Percentiles rank a stretch among this genome's conserved stretches.
These are phyloP conservation scores for Palythoa grandiflora DNA, from an alignment of 92 coral and sea anemone genomes.

Conservation along the genomic window DNA sequence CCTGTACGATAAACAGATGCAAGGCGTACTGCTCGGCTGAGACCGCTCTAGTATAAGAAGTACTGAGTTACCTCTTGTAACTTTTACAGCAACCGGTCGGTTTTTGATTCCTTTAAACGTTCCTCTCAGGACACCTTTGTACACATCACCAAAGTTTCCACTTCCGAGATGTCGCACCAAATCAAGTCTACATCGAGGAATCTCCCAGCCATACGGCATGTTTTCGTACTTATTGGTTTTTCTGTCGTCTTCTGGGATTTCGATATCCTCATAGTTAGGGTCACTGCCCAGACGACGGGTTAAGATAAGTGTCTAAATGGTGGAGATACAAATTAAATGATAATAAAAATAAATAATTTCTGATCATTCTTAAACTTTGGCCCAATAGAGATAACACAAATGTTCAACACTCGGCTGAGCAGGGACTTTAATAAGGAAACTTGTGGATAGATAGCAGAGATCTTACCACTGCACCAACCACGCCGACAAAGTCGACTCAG, in stretches of 20 bases:
- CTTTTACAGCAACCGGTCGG: constrained; percentile 34
- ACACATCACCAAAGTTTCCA: constrained; percentile 45
- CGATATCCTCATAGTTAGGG: constrained; percentile 38
- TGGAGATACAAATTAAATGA: background rate
- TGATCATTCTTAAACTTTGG: background rate
- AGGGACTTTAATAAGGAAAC: too few species aligned
- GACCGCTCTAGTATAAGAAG: too few species aligned
- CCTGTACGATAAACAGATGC: too few species aligned
- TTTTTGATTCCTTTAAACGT: constrained; percentile 36
- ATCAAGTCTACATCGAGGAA: constrained; percentile 37
- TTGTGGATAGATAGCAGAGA: too few species aligned
- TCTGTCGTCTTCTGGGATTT: constrained; percentile 13
- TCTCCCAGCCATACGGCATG: constrained; percentile 53
- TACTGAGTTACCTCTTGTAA: constrained; percentile 25
- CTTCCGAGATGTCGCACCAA: constrained; percentile 37
- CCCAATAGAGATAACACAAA: too few species aligned
- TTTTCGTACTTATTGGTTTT: constrained; percentile 34
- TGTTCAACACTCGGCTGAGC: too few species aligned
- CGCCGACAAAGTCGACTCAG: too few species aligned
- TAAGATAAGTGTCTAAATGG: constrained; percentile 1
- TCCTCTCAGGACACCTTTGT: constrained; percentile 38
- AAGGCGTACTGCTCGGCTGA: too few species aligned
- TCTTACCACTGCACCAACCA: too few species aligned
- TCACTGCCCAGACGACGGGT: constrained; percentile 39
- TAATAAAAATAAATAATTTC: background rate